Evolutionary conservation across 2,797 vertebrate genomes (phyloP).

Genomic region (Morelia viridis): DNA sequence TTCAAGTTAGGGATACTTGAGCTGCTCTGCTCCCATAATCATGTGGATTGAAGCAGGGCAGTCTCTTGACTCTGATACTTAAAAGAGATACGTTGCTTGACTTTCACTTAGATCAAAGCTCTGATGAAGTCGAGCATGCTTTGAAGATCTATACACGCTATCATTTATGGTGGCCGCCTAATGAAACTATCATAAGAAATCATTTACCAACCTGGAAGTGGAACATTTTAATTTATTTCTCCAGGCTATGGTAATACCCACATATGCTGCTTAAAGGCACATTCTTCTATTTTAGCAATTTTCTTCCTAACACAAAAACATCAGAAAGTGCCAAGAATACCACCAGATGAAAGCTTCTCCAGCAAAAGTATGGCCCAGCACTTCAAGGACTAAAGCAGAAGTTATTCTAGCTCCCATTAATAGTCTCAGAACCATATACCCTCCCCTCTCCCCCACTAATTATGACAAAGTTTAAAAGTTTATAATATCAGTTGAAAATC

Average conservation of each 20-base stretch:
- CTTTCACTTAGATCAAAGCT: neutral
- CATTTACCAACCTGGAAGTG: neutral
- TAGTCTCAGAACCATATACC: neutral
- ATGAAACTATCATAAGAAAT: neutral
- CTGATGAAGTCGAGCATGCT: neutral
- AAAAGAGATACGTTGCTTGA: neutral
- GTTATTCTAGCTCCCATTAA: neutral
- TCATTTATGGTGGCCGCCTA: neutral
- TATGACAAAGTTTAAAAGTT: slow-evolving; percentile 29
- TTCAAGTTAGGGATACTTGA: neutral
- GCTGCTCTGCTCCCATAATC: neutral
- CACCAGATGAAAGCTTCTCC: neutral
- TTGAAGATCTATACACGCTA: neutral
- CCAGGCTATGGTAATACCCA: neutral
- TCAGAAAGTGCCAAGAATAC: neutral
- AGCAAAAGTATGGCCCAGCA: neutral
- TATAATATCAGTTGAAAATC: slow-evolving; percentile 3
- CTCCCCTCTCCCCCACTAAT: neutral
- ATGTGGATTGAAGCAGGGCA: neutral
- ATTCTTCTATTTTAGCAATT: neutral
- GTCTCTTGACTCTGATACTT: neutral
- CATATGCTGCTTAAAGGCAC: neutral
- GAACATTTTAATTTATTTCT: neutral
- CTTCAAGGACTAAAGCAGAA: neutral
- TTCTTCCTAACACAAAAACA: neutral